Percentiles rank a stretch among this genome's conserved stretches.
Conservation (phyloP, 2,113 vertebrate genomes). For the Porphyrio hochstetteri region DNA sequence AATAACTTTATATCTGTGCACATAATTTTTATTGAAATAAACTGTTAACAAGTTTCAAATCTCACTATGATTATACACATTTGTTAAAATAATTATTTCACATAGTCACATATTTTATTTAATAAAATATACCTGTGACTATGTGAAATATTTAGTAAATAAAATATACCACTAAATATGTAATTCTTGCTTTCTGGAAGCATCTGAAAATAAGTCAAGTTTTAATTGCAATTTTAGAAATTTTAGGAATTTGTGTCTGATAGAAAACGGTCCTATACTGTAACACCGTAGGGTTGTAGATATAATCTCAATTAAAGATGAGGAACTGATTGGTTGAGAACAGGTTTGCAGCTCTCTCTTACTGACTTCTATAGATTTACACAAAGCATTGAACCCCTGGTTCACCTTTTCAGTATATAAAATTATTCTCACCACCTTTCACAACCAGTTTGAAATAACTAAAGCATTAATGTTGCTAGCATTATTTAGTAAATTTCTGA, state of each 20-base stretch:
- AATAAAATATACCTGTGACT: no score
- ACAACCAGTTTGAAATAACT: not conserved
- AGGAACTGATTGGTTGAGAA: not conserved
- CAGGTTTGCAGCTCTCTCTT: not conserved
- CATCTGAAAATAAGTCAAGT: not conserved
- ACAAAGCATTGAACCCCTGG: not conserved
- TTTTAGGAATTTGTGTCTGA: not conserved
- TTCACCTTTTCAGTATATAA: not conserved
- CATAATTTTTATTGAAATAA: not conserved
- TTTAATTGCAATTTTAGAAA: not conserved
- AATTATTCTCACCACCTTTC: not conserved
- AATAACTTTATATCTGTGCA: not conserved
- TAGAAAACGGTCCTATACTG: not conserved
- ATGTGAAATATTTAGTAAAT: no score
- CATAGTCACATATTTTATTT: not conserved
- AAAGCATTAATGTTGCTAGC: not conserved
- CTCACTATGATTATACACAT: not conserved
- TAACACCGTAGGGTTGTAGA: not conserved
- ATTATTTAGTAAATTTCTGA: not conserved
- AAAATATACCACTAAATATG: no score
- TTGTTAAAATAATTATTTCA: not conserved
- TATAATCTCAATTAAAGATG: not conserved
- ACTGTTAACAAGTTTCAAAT: conserved; percentile 6
- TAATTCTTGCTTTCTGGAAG: not conserved
- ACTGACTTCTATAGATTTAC: not conserved